Evolutionary conservation across 35 echinoderm and acorn worm genomes (phyloP).

Genomic region (Apostichopus japonicus): DNA sequence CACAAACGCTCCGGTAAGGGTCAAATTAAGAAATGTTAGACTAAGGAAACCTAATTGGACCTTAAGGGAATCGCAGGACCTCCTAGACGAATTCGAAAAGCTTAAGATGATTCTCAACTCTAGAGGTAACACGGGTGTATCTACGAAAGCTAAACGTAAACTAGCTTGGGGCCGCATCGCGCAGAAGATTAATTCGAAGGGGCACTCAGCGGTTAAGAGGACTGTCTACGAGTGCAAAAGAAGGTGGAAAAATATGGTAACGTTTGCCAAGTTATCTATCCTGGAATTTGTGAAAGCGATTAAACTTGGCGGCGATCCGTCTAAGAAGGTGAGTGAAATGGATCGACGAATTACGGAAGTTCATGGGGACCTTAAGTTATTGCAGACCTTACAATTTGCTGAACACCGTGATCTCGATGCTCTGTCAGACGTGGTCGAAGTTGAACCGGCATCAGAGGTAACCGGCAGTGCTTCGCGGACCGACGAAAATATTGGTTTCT

Average conservation of each 20-base stretch:
- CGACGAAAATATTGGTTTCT: background rate
- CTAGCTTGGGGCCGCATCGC: constrained; percentile 44
- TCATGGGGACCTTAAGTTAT: constrained; percentile 27
- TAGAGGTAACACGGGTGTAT: constrained; percentile 30
- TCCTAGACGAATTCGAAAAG: constrained; percentile 42
- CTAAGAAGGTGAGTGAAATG: constrained; percentile 39
- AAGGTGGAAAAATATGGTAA: constrained; percentile 59
- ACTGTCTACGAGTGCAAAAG: constrained; percentile 62
- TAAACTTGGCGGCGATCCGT: constrained; percentile 27
- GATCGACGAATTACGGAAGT: constrained; percentile 44
- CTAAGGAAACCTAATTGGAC: constrained; percentile 50
- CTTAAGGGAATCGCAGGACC: constrained; percentile 26
- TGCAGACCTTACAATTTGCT: constrained; percentile 15
- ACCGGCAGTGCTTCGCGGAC: background rate
- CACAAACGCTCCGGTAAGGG: background rate
- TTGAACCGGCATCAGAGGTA: background rate
- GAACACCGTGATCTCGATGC: constrained; percentile 35
- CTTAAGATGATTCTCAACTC: constrained; percentile 39
- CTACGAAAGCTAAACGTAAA: constrained; percentile 37
- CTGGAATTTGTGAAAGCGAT: constrained; percentile 52
- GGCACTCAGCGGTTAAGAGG: constrained; percentile 35
- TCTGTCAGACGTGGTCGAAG: background rate
- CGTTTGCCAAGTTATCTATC: constrained; percentile 53
- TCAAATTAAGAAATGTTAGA: constrained; percentile 42
- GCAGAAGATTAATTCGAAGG: constrained; percentile 46